Conservation (phyloP, 2,113 vertebrate species). For the Salminus brasiliensis region DNA sequence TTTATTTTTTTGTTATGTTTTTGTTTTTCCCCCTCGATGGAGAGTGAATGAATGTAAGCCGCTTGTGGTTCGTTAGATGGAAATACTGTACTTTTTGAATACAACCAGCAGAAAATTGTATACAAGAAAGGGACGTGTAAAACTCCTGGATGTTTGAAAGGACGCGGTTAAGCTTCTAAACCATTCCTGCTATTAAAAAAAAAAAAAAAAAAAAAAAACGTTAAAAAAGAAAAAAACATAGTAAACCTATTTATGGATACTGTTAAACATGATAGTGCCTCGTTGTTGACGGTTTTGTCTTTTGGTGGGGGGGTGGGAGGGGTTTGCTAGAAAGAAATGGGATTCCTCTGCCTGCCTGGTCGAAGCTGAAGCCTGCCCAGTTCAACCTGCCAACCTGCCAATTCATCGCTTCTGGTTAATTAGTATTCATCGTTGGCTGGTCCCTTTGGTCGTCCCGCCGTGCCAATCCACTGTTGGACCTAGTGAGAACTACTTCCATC, state of each 20-base stretch:
- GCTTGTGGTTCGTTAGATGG: constrained; percentile 37
- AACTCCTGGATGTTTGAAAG: constrained; percentile 3
- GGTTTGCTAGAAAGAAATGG: constrained; percentile 5
- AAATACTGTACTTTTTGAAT: neutral
- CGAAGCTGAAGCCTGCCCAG: constrained; percentile 31
- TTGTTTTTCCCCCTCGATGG: neutral
- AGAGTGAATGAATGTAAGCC: constrained; percentile 48
- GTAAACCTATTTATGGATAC: constrained; percentile 2
- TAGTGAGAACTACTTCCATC: constrained; percentile 28
- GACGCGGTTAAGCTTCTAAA: constrained; percentile 48
- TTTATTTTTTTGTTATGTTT: neutral
- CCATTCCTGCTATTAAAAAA: constrained; percentile 39
- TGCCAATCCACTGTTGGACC: constrained; percentile 35
- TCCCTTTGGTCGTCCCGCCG: constrained; percentile 15
- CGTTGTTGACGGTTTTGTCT: constrained; percentile 27
- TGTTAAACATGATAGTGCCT: constrained; percentile 29
- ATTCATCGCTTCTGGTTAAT: constrained; percentile 19
- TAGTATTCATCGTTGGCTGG: constrained; percentile 25
- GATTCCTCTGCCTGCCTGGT: neutral
- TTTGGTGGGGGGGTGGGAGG: constrained; percentile 33
- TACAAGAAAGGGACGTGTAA: constrained; percentile 3
- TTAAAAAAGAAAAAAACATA: neutral
- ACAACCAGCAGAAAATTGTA: constrained; percentile 55
- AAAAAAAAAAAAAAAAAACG: neutral
- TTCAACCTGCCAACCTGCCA: constrained; percentile 2